These are phyloP conservation scores for Pseudochaenichthys georgianus DNA, from an alignment of 2,797 vertebrate genomes.

Conservation along the genomic window DNA sequence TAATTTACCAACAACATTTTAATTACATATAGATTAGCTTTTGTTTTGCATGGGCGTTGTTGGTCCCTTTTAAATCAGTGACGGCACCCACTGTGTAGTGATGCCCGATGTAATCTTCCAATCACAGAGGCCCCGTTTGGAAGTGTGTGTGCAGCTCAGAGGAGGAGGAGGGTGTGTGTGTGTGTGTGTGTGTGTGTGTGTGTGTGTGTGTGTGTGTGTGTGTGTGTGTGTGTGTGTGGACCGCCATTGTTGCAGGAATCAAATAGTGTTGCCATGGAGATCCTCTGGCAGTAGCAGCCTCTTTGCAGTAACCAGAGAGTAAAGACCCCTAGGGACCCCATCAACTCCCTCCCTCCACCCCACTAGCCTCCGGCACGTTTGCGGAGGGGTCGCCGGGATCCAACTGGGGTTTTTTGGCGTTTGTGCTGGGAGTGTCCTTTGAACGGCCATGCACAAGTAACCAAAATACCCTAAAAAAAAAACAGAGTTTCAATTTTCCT, in stretches of 20 bases:
- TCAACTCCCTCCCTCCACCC: slow-evolving; percentile 49
- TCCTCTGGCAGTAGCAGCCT: slow-evolving; percentile 81
- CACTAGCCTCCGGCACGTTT: slow-evolving; percentile 68
- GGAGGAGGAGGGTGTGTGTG: not conserved
- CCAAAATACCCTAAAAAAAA: slow-evolving; percentile 28
- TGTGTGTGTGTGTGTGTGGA: slow-evolving; percentile 39
- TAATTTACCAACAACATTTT: slow-evolving; percentile 53
- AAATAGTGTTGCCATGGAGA: slow-evolving; percentile 87
- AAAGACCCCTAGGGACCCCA: slow-evolving; percentile 80
- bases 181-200: too few relatives aligned
- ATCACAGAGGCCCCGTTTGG: slow-evolving; percentile 38
- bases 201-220: too few relatives aligned
- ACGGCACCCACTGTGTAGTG: slow-evolving; percentile 25
- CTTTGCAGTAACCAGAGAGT: slow-evolving; percentile 84
- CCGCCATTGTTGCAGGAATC: slow-evolving; percentile 87
- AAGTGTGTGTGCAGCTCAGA: slow-evolving; percentile 49
- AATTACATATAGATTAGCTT: slow-evolving; percentile 53
- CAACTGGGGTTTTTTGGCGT: slow-evolving; percentile 49
- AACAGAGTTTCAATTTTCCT: slow-evolving; percentile 57
- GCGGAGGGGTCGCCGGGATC: slow-evolving; percentile 56
- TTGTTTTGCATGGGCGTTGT: slow-evolving; percentile 37
- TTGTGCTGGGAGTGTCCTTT: slow-evolving; percentile 38
- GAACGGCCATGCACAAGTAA: slow-evolving; percentile 31
- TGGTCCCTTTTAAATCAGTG: slow-evolving; percentile 48
- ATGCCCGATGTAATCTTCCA: slow-evolving; percentile 58